phyloP scores from a whole-genome alignment of 2,888 invertebrate genomes.

The Hemaris fuciformis region DNA sequence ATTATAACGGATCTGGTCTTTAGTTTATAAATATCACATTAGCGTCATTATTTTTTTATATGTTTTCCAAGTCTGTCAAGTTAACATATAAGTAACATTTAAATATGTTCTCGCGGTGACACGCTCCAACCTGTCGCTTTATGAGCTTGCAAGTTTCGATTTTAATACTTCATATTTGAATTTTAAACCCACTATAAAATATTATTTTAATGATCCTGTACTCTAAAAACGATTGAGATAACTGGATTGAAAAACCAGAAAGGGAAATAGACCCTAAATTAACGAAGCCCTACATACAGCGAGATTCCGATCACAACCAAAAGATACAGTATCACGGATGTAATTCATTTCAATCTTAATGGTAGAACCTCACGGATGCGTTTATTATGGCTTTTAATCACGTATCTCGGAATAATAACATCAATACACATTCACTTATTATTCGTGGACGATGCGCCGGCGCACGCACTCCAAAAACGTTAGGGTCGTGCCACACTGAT shows the following conservation, averaged over 20 bases:
- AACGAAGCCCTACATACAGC: not conserved
- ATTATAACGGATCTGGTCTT: constrained; percentile 36
- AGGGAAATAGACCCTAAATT: constrained; percentile 2
- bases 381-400: constrained; percentile 11
- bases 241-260: not conserved
- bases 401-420: constrained; percentile 7
- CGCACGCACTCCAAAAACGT: constrained; percentile 32
- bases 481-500: constrained; percentile 51
- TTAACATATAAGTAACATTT: not conserved
- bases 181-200: not conserved
- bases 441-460: constrained; percentile 5
- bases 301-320: constrained; percentile 3
- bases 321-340: constrained; percentile 8
- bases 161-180: not conserved
- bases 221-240: not conserved
- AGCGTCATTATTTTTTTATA: constrained; percentile 22
- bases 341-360: constrained; percentile 5
- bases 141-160: not conserved
- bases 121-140: not conserved
- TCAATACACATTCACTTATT: constrained; percentile 9
- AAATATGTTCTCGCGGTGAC: not conserved
- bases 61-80: constrained; percentile 1
- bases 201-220: not conserved
- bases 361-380: constrained; percentile 7
- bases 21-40: constrained; percentile 32